phyloP scores from a whole-genome alignment of 2,113 vertebrate genomes.

The Zosterops lateralis region DNA sequence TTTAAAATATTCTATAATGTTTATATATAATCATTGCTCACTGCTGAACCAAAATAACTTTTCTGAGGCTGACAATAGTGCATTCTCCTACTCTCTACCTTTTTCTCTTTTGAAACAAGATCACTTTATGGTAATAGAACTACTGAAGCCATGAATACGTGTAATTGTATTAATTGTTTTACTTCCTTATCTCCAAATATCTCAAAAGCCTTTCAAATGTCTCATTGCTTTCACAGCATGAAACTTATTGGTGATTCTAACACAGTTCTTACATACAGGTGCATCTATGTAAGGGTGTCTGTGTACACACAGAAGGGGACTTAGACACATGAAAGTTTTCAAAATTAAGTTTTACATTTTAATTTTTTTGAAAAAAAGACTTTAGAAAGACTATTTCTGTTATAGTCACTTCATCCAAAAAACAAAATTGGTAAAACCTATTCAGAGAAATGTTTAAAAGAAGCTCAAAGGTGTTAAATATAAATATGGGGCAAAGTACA shows the following conservation, averaged over 20 bases:
- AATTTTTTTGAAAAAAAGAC: neutral
- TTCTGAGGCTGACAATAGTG: neutral
- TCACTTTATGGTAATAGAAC: conserved; percentile 11
- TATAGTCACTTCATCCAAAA: neutral
- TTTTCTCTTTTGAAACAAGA: neutral
- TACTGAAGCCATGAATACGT: neutral
- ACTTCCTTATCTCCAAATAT: neutral
- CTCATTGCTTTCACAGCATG: neutral
- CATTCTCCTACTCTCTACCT: neutral
- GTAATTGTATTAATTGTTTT: conserved; percentile 12
- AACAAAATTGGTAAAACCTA: neutral
- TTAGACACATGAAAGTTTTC: neutral
- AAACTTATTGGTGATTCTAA: neutral
- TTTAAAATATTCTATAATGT: neutral
- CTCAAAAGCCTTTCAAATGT: neutral
- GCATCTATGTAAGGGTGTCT: neutral
- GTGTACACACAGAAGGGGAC: neutral
- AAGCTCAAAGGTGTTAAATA: neutral
- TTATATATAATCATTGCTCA: neutral
- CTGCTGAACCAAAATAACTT: neutral
- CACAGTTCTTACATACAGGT: neutral
- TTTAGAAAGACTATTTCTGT: neutral
- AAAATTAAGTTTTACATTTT: neutral
- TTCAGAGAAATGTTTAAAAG: neutral
- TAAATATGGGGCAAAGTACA: neutral